phyloP scores from a whole-genome alignment of 2,113 vertebrate species.

The Hippocampus mohnikei region DNA sequence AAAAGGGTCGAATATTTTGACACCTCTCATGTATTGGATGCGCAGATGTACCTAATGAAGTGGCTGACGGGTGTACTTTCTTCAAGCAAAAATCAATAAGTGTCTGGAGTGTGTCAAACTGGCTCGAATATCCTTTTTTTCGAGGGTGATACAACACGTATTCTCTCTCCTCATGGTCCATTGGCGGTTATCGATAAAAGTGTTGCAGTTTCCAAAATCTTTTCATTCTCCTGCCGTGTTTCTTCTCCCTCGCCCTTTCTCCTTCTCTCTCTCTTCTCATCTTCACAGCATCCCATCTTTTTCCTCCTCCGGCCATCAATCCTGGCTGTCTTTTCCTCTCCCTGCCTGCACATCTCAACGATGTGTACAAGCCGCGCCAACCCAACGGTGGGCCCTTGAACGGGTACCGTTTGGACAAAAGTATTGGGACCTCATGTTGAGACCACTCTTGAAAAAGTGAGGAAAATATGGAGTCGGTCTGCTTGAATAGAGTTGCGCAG shows the following conservation, averaged over 20 bases:
- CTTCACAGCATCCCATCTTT: neutral
- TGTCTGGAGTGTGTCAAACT: conserved; percentile 61
- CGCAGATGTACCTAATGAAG: conserved; percentile 8
- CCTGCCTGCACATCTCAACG: conserved; percentile 25
- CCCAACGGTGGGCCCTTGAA: neutral
- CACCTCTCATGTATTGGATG: neutral
- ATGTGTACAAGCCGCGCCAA: neutral
- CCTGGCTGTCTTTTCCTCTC: conserved; percentile 15
- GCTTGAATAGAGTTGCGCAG: no score
- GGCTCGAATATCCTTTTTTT: conserved; percentile 50
- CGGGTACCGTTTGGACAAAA: neutral
- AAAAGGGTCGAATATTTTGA: neutral
- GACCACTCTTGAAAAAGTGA: no score
- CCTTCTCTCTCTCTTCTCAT: conserved; percentile 11
- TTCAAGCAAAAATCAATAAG: conserved; percentile 60
- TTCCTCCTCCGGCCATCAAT: conserved; percentile 32
- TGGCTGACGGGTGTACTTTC: conserved; percentile 56
- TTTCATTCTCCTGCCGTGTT: conserved; percentile 14
- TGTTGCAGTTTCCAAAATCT: conserved; percentile 46
- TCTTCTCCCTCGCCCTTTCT: neutral
- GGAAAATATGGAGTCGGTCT: no score
- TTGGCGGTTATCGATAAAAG: conserved; percentile 65
- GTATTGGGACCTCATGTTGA: no score
- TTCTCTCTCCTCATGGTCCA: conserved; percentile 29
- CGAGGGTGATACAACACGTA: conserved; percentile 41